Evolutionary conservation across 2,888 invertebrate genomes (phyloP), one percentile per base, ranked within the genome.

Genomic region (Ptychoptera contaminata): DNA sequence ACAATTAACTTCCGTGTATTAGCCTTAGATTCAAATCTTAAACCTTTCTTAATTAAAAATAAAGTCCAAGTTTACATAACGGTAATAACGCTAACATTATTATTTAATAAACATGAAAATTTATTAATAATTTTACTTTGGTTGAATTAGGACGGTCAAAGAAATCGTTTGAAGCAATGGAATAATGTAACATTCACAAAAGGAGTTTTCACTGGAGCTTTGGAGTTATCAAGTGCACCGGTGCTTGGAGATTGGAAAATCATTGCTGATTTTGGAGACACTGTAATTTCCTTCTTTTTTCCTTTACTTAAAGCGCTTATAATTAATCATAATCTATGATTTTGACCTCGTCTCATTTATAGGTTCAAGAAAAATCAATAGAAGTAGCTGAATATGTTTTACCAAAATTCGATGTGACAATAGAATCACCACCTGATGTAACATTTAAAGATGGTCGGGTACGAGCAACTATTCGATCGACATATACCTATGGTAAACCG

Each of bases 371-470:
- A 5, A 56, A 62, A 45, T 55, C 54, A 9, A 65, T 66, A 46
- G 76, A 84, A 59, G 86, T 94, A 7, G 88, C 90, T 8, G 87
- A 91, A 65, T 92, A 91, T 56, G 83, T 96, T 45, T 67, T 91
- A 52, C 97, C 97, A 0, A 93, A 93, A 60, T 97, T 93, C 64
- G 80, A 92, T 58, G 85, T 96, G 47, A 75, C 76, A 30, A 77
- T 96, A 48, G 78, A 84, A 51, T 74, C 90, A 31, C 83, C 87
- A 1, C 75, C 82, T 44, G 87, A 88, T 62, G 75, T 82, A 7
- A 81, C 90, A 2, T 82, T 86, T 59, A 77, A 77, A 50, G 87
- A 90, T 43, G 80, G 79, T 38, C 76, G 79, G 49, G 73, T 94
- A 40, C 74, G 73, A 15, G 83, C 84, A 16, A 82, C 84, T 16